Evolutionary conservation across 92 coral and sea anemone genomes (phyloP).

Genomic region (Epizoanthus rinbou): DNA sequence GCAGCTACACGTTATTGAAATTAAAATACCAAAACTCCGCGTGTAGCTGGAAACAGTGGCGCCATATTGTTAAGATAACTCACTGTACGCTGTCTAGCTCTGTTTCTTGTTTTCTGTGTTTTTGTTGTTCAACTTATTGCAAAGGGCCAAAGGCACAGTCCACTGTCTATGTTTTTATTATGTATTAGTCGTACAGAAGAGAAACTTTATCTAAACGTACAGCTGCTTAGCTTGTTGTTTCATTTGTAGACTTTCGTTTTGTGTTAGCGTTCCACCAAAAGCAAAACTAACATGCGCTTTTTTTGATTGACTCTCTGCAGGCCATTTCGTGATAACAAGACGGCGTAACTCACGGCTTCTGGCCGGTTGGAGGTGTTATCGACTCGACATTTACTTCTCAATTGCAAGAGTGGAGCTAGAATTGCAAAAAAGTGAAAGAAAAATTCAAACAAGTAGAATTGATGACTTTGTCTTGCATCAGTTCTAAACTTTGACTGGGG

Average conservation of each 20-base stretch:
- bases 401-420: too few relatives aligned
- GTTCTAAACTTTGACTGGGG: too few relatives aligned
- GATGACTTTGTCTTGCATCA: too few relatives aligned
- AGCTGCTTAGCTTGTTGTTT: slow-evolving; percentile 3
- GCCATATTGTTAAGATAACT: too few relatives aligned
- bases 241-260: neutral
- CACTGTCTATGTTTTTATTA: neutral
- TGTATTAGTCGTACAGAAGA: neutral
- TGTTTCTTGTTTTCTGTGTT: too few relatives aligned
- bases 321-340: neutral
- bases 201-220: neutral
- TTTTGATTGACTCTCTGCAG: slow-evolving; percentile 6
- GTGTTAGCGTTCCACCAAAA: too few relatives aligned
- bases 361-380: too few relatives aligned
- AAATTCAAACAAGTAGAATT: too few relatives aligned
- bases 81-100: neutral
- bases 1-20: neutral
- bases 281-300: neutral
- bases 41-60: too few relatives aligned
- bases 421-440: too few relatives aligned
- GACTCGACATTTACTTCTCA: too few relatives aligned
- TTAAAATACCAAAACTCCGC: neutral
- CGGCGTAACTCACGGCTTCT: neutral
- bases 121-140: too few relatives aligned
- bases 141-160: neutral